Evolutionary conservation across 2,888 invertebrate species (phyloP).

Genomic region (Smittia aterrima): DNA sequence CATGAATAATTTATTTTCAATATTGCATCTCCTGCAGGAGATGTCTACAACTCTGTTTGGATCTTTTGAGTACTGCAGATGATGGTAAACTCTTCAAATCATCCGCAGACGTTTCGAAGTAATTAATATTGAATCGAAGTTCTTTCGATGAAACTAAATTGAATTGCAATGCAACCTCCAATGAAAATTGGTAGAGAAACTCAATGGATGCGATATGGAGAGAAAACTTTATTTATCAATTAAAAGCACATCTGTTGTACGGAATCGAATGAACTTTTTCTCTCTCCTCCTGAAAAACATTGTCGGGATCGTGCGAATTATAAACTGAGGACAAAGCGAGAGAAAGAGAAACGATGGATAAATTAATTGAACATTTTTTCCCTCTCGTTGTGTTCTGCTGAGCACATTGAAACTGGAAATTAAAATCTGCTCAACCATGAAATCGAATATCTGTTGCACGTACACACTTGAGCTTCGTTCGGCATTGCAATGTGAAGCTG

Average conservation of each 20-base stretch:
- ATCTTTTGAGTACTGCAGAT: too few species aligned
- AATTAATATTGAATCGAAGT: neutral
- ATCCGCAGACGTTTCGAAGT: neutral
- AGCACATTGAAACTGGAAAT: slow-evolving; percentile 32
- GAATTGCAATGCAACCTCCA: neutral
- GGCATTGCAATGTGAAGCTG: neutral
- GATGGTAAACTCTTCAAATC: too few species aligned
- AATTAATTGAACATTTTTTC: slow-evolving; percentile 22
- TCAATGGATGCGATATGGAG: neutral
- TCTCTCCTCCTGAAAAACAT: neutral
- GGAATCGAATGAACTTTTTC: neutral
- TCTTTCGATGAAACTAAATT: neutral
- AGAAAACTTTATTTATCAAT: slow-evolving; percentile 23
- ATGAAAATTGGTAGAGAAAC: neutral
- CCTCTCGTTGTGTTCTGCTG: neutral
- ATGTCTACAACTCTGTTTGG: neutral
- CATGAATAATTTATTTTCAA: slow-evolving; percentile 30
- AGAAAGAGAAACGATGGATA: neutral
- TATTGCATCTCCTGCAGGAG: neutral
- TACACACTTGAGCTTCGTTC: neutral
- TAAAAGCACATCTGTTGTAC: slow-evolving; percentile 29
- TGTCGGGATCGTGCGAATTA: slow-evolving; percentile 11
- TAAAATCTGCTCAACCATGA: slow-evolving; percentile 31
- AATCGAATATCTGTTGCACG: slow-evolving; percentile 38
- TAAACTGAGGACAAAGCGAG: neutral